A percentile compares a stretch with the other conserved stretches of the same genome.
Conservation (phyloP, 2,797 vertebrate genomes). For the Neosilurus mollespiculum region DNA sequence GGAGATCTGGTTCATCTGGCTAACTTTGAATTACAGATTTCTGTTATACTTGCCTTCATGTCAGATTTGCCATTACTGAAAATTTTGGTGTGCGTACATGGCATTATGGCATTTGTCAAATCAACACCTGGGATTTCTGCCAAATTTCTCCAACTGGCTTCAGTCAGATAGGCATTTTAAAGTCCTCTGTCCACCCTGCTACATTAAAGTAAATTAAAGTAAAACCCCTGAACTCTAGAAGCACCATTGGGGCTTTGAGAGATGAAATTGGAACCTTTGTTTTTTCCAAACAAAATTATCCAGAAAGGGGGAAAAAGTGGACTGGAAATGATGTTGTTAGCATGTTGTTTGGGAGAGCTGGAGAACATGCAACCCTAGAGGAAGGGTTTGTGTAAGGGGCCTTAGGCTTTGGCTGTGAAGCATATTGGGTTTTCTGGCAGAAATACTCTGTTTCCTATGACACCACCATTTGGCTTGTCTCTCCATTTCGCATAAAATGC, state of each 20-base stretch:
- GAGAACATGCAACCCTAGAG: slow-evolving; percentile 43
- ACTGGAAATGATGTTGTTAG: slow-evolving; percentile 53
- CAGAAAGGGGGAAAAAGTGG: slow-evolving; percentile 47
- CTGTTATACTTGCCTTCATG: slow-evolving; percentile 46
- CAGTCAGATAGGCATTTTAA: slow-evolving; percentile 62
- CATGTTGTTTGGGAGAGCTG: slow-evolving; percentile 36
- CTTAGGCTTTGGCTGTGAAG: slow-evolving; percentile 42
- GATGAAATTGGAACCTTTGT: slow-evolving; percentile 66
- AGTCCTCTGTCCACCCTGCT: slow-evolving; percentile 52
- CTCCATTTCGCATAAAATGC: slow-evolving; percentile 66
- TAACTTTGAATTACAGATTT: slow-evolving; percentile 43
- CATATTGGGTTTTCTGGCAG: slow-evolving; percentile 62
- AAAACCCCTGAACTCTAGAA: slow-evolving; percentile 51
- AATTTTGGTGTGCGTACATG: slow-evolving; percentile 59
- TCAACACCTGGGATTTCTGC: slow-evolving; percentile 70
- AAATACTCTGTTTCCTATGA: slow-evolving; percentile 49
- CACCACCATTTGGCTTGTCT: slow-evolving; percentile 68
- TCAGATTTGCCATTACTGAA: slow-evolving; percentile 60
- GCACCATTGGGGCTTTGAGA: slow-evolving; percentile 61
- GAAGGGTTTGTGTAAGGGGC: slow-evolving; percentile 14
- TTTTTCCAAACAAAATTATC: slow-evolving; percentile 73
- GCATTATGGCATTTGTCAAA: slow-evolving; percentile 68
- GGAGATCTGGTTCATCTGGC: slow-evolving; percentile 51
- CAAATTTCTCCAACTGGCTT: slow-evolving; percentile 57
- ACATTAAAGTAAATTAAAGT: slow-evolving; percentile 70